Conservation (phyloP, 2,797 vertebrate genomes). For the Vespertilio murinus region DNA sequence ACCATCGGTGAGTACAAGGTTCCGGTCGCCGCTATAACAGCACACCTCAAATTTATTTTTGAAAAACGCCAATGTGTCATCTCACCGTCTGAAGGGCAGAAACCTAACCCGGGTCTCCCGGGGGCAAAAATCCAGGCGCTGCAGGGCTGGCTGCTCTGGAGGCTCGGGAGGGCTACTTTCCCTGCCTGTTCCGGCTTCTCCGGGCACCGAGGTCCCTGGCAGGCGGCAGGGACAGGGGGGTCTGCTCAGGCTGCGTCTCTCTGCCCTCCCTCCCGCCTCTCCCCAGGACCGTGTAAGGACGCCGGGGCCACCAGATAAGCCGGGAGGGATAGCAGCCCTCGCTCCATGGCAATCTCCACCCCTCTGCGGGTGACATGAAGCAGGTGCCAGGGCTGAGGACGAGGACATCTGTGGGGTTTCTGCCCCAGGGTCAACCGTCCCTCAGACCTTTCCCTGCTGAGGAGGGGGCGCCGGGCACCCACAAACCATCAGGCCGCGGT, state of each 20-base stretch:
- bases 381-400: background rate
- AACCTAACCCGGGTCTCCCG: background rate
- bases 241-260: background rate
- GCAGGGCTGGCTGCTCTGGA: background rate
- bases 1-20: background rate
- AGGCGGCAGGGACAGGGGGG: no score
- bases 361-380: background rate
- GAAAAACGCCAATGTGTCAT: background rate
- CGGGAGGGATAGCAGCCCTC: background rate
- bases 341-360: background rate
- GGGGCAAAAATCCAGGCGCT: no score
- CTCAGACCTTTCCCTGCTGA: background rate
- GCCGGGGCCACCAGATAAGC: no score
- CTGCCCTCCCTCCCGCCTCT: background rate
- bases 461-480: background rate
- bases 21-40: background rate
- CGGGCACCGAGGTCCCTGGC: rapidly evolving
- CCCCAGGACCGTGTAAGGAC: background rate
- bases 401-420: background rate
- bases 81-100: background rate
- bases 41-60: no score
- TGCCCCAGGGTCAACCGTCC: background rate
- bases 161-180: background rate
- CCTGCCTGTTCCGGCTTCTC: background rate
- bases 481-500: rapidly evolving